Conservation (phyloP, 2,797 vertebrate species). For the Xiphorhynchus erythropygius region DNA sequence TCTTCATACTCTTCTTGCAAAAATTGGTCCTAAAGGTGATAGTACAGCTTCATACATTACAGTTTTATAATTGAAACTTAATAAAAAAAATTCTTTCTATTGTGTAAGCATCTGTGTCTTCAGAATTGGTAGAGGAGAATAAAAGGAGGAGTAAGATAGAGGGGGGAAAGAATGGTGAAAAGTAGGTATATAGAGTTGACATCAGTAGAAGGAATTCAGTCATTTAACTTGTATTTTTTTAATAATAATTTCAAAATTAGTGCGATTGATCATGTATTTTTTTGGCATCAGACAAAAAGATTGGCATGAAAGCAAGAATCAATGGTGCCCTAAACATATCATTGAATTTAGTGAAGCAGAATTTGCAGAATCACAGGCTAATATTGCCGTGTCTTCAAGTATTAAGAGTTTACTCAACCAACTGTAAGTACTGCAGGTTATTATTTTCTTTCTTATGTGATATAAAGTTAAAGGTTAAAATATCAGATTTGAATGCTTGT, state of each 20-base stretch:
- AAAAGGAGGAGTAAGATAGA: not conserved
- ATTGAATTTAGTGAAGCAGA: slow-evolving; percentile 89
- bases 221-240: not conserved
- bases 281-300: slow-evolving; percentile 88
- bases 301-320: slow-evolving; percentile 93
- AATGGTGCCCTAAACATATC: slow-evolving; percentile 89
- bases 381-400: slow-evolving; percentile 95
- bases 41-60: not conserved
- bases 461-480: not conserved
- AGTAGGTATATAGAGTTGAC: not conserved
- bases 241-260: not conserved
- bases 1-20: slow-evolving; percentile 91
- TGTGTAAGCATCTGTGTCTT: not conserved
- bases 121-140: not conserved
- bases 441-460: not conserved
- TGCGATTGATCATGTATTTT: not conserved
- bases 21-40: slow-evolving; percentile 94
- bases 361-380: slow-evolving; percentile 89
- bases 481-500: not conserved
- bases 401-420: slow-evolving; percentile 89
- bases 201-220: not conserved
- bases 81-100: not conserved
- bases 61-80: not conserved
- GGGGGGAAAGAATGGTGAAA: not conserved
- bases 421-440: slow-evolving; percentile 84